Evolutionary conservation across 2,888 invertebrate species (phyloP).

Genomic region (Boloria euphrosyne): DNA sequence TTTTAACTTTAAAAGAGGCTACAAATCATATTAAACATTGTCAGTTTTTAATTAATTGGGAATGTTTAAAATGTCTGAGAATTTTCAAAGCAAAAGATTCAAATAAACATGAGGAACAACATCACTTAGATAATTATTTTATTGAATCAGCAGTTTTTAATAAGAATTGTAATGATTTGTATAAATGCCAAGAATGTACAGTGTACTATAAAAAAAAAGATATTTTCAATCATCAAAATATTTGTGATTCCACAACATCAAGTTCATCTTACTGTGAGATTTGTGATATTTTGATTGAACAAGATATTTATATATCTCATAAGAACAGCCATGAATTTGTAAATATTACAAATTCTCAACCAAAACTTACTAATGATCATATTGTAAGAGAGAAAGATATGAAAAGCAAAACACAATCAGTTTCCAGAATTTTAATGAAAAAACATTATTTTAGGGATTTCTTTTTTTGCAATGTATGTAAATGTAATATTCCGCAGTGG

Average conservation of each 20-base stretch:
- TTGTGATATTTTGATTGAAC: conserved; percentile 61
- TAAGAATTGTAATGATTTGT: conserved; percentile 50
- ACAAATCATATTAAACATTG: conserved; percentile 56
- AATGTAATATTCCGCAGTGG: conserved; percentile 52
- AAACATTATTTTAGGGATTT: conserved; percentile 14
- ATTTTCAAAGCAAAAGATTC: conserved; percentile 59
- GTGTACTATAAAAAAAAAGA: conserved; percentile 47
- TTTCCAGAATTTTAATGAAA: background rate
- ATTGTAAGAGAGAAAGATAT: background rate
- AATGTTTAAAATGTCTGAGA: conserved; percentile 55
- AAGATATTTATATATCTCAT: conserved; percentile 24
- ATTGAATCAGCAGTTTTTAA: conserved; percentile 43
- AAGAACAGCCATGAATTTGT: conserved; percentile 7
- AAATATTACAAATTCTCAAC: too few species aligned
- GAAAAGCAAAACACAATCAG: background rate
- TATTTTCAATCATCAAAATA: conserved; percentile 49
- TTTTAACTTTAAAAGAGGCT: conserved; percentile 55
- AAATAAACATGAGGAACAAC: conserved; percentile 58
- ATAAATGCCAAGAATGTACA: conserved; percentile 59
- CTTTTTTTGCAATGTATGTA: conserved; percentile 56
- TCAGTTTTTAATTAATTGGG: conserved; percentile 56
- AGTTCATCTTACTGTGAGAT: conserved; percentile 54
- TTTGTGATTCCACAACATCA: conserved; percentile 49
- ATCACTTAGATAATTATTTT: conserved; percentile 51
- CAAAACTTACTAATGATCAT: background rate